These are phyloP conservation scores for Saccostrea cuccullata DNA, from an alignment of 1,140 invertebrate species.

Conservation along the genomic window DNA sequence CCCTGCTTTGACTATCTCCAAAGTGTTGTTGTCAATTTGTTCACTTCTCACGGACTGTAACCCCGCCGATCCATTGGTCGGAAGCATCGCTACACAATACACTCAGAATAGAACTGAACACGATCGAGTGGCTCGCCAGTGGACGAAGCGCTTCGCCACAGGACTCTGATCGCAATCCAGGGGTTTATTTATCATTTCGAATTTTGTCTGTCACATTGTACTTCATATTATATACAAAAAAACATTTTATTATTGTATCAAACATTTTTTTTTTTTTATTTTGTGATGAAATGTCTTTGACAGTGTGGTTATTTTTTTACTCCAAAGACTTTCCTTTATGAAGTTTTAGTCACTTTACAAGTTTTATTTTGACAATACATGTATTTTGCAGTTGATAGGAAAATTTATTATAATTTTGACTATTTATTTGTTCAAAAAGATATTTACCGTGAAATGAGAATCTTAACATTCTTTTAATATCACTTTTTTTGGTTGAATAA, in stretches of 20 bases:
- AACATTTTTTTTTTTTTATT: neutral
- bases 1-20: slow-evolving; percentile 78
- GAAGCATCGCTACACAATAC: slow-evolving; percentile 98
- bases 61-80: slow-evolving; percentile 96
- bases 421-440: neutral
- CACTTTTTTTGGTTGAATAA: neutral
- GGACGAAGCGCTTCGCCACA: slow-evolving; percentile 98
- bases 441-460: neutral
- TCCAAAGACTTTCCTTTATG: neutral
- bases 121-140: slow-evolving; percentile 97
- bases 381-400: neutral
- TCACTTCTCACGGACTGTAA: slow-evolving; percentile 87
- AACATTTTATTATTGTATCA: neutral
- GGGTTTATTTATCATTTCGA: slow-evolving; percentile 2
- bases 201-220: slow-evolving; percentile 10
- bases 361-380: neutral
- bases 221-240: neutral
- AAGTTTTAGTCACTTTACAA: neutral
- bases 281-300: neutral
- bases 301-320: neutral
- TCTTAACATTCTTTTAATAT: neutral
- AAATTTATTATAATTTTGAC: neutral
- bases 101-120: slow-evolving; percentile 98
- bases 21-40: slow-evolving; percentile 84
- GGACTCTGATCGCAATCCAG: slow-evolving; percentile 78